A percentile compares a stretch with the other conserved stretches of the same genome.
These are phyloP conservation scores for Otolemur crassicaudatus DNA, from an alignment of 2,797 vertebrate genomes.

Conservation along the genomic window DNA sequence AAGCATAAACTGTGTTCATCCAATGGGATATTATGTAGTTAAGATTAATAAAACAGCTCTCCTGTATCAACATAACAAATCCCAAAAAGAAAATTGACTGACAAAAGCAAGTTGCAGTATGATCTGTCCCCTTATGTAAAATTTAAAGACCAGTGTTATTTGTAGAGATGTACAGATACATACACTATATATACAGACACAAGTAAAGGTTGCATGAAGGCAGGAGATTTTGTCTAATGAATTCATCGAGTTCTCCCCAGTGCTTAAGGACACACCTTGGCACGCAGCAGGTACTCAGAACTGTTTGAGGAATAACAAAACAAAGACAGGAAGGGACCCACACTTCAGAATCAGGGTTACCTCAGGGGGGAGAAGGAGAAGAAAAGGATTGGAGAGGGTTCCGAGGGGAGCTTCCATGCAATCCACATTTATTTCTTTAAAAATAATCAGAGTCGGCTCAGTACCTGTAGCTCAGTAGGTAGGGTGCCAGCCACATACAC, in stretches of 20 bases:
- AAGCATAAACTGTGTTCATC: too few species aligned
- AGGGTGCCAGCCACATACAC: too few species aligned
- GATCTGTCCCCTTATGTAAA: background rate
- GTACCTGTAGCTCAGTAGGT: too few species aligned
- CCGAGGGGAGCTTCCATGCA: background rate
- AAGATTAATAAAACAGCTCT: background rate
- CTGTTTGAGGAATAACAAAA: background rate
- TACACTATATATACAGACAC: rapidly evolving
- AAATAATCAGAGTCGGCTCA: background rate
- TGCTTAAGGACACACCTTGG: too few species aligned
- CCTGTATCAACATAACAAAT: background rate
- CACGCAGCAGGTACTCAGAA: background rate
- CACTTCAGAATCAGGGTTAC: background rate
- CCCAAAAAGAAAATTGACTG: background rate
- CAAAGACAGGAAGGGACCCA: background rate
- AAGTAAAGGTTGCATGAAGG: background rate
- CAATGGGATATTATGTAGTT: background rate
- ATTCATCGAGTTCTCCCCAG: rapidly evolving
- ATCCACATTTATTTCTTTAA: background rate
- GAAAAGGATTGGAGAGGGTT: background rate
- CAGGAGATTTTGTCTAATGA: too few species aligned
- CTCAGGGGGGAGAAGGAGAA: background rate
- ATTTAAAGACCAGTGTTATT: background rate
- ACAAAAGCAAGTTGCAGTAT: background rate
- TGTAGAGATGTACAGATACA: background rate